Percentiles rank a stretch among this genome's conserved stretches.
Evolutionary conservation across 2,888 invertebrate genomes (phyloP).

Genomic region (Nebria salina): DNA sequence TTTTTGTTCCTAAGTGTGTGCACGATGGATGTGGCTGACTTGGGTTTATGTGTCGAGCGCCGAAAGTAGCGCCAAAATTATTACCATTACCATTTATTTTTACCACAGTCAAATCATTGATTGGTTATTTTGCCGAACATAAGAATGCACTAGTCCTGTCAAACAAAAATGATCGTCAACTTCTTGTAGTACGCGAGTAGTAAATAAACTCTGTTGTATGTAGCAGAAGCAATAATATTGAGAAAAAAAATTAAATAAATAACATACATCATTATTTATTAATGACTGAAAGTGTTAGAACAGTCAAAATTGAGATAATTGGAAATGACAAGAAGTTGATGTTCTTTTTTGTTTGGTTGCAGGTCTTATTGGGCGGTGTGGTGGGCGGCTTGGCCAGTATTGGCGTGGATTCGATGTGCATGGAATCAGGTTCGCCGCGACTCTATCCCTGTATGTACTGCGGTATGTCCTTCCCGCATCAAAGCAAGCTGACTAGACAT

Average conservation of each 20-base stretch:
- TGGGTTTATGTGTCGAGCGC: neutral
- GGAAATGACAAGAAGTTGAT: slow-evolving; percentile 85
- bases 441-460: slow-evolving; percentile 89
- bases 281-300: neutral
- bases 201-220: neutral
- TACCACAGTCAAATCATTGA: neutral
- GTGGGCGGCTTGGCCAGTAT: slow-evolving; percentile 65
- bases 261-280: neutral
- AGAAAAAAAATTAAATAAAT: neutral
- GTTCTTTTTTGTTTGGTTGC: slow-evolving; percentile 88
- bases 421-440: slow-evolving; percentile 64
- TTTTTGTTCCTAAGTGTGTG: slow-evolving; percentile 63
- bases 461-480: slow-evolving; percentile 87
- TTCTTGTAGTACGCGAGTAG: slow-evolving; percentile 69
- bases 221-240: neutral
- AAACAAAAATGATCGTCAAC: slow-evolving; percentile 90
- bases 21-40: slow-evolving; percentile 48
- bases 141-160: slow-evolving; percentile 61
- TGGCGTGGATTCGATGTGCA: slow-evolving; percentile 79
- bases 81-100: neutral
- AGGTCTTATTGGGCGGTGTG: slow-evolving; percentile 80
- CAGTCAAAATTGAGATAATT: slow-evolving; percentile 17
- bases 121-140: neutral
- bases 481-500: slow-evolving; percentile 90
- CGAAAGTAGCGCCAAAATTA: slow-evolving; percentile 2